Percentiles rank a stretch among this genome's conserved stretches.
Evolutionary conservation across 2,888 invertebrate species (phyloP).

Genomic region (Philhelius pedissequus): DNA sequence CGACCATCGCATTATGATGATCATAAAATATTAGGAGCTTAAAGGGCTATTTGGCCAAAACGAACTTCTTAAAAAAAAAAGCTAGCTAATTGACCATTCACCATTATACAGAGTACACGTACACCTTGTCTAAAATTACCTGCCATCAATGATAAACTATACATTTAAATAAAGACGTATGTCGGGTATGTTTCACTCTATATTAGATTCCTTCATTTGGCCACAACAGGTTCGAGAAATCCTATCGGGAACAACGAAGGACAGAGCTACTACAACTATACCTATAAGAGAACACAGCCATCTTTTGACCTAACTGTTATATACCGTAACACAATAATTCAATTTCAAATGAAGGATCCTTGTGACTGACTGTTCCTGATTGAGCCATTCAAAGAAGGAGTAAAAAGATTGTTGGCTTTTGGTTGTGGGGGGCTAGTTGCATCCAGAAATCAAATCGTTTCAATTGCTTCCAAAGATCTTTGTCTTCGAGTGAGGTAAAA

Average conservation of each 20-base stretch:
- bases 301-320: constrained; percentile 39
- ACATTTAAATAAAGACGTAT: constrained; percentile 33
- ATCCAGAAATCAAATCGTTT: constrained; percentile 58
- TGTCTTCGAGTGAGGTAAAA: background rate
- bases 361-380: constrained; percentile 59
- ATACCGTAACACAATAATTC: constrained; percentile 54
- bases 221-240: background rate
- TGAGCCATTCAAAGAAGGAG: constrained; percentile 38
- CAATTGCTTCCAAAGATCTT: constrained; percentile 28
- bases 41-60: constrained; percentile 24
- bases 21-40: constrained; percentile 1
- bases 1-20: background rate
- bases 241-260: constrained; percentile 2
- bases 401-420: background rate
- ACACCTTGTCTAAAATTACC: constrained; percentile 45
- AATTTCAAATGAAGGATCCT: constrained; percentile 53
- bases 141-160: constrained; percentile 49
- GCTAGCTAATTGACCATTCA: background rate
- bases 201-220: constrained; percentile 18
- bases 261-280: background rate
- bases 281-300: background rate
- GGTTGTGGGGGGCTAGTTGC: background rate
- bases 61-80: background rate
- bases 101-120: background rate
- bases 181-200: constrained; percentile 7